These are phyloP conservation scores for Melitaea cinxia DNA, from an alignment of 1,140 invertebrate species.

Conservation along the genomic window DNA sequence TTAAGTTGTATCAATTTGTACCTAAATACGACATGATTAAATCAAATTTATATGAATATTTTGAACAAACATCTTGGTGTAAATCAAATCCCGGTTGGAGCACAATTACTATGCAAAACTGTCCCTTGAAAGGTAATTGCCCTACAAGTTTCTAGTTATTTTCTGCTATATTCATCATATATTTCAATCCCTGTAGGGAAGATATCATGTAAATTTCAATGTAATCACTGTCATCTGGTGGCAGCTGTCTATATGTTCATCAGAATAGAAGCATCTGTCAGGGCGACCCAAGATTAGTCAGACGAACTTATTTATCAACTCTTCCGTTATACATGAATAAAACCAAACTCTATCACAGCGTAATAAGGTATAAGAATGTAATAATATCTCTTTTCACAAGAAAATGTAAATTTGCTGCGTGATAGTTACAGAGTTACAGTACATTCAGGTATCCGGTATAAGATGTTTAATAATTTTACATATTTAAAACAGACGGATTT, in stretches of 20 bases:
- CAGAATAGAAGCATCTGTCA: conserved; percentile 29
- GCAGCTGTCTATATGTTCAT: conserved; percentile 37
- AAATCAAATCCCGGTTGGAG: background rate
- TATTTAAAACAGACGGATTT: background rate
- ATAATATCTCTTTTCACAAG: background rate
- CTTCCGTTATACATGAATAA: background rate
- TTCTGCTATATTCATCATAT: conserved; percentile 17
- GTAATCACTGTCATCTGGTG: conserved; percentile 41
- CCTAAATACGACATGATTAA: background rate
- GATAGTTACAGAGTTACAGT: conserved; percentile 8
- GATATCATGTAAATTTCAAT: conserved; percentile 42
- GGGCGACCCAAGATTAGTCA: conserved; percentile 19
- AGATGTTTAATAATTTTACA: conserved; percentile 19
- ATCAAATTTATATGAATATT: background rate
- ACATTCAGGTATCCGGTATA: conserved; percentile 5
- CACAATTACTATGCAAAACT: conserved; percentile 16
- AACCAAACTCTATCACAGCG: background rate
- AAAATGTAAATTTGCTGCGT: conserved; percentile 4
- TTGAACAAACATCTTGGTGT: background rate
- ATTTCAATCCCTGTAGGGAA: conserved; percentile 13
- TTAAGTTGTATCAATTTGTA: background rate
- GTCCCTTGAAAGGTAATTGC: conserved; percentile 9
- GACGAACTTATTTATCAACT: conserved; percentile 6
- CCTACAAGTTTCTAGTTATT: conserved; percentile 13
- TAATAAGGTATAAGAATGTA: conserved; percentile 2